A percentile compares a stretch with the other conserved stretches of the same genome.
phyloP scores from a whole-genome alignment of 2,888 invertebrate genomes.

The Nasonovia ribisnigri region DNA sequence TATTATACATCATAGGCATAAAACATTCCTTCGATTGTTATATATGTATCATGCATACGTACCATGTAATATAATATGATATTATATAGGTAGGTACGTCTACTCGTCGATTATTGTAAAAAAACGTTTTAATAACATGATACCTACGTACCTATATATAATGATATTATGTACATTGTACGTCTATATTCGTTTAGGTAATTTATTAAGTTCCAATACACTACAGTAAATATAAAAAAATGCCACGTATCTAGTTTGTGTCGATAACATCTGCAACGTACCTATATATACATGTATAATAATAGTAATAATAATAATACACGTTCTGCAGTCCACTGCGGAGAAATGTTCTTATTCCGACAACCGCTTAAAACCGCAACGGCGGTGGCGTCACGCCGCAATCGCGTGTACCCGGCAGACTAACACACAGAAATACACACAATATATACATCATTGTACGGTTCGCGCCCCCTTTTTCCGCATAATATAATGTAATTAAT shows the following conservation, averaged over 20 bases:
- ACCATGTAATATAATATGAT: neutral
- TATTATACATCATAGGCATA: neutral
- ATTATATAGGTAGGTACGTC: neutral
- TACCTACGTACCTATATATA: neutral
- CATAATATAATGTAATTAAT: slow-evolving; percentile 17
- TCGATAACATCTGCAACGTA: neutral
- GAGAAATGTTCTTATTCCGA: neutral
- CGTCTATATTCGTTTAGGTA: neutral
- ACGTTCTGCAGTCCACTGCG: neutral
- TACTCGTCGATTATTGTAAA: neutral
- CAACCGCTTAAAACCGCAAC: neutral
- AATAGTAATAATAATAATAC: neutral
- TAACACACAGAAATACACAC: neutral
- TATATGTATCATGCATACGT: neutral
- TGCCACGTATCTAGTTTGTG: neutral
- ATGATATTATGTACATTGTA: neutral
- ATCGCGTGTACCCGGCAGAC: slow-evolving; percentile 2
- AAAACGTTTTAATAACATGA: neutral
- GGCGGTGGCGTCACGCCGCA: slow-evolving; percentile 2
- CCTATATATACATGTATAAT: neutral
- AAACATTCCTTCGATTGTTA: neutral
- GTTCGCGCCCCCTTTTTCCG: neutral
- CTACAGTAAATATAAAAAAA: neutral
- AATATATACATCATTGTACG: neutral
- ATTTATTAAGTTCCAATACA: neutral